Conservation (phyloP, 2,797 vertebrate species). For the Echiichthys vipera region DNA sequence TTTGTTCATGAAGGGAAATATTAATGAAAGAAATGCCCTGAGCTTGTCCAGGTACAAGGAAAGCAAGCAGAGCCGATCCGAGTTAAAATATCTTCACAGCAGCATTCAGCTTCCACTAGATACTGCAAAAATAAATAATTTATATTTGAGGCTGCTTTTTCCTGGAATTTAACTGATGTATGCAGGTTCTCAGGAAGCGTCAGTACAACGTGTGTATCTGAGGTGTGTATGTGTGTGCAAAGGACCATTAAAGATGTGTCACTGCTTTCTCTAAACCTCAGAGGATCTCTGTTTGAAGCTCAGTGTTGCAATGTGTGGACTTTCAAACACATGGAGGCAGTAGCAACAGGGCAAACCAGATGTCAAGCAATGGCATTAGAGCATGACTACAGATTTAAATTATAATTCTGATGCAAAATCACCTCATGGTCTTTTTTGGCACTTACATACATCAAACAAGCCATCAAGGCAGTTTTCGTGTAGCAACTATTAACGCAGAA, state of each 20-base stretch:
- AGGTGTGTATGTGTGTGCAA: background rate
- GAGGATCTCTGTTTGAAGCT: slow-evolving; percentile 34
- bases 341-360: slow-evolving; percentile 27
- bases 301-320: slow-evolving; percentile 9
- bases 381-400: too few relatives aligned
- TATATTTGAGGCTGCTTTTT: background rate
- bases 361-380: slow-evolving; percentile 9
- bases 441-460: too few relatives aligned
- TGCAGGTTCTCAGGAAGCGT: background rate
- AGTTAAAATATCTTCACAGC: background rate
- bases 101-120: slow-evolving; percentile 1
- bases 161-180: slow-evolving; percentile 17
- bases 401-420: too few relatives aligned
- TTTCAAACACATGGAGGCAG: slow-evolving; percentile 26
- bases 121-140: slow-evolving; percentile 33
- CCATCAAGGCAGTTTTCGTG: too few relatives aligned
- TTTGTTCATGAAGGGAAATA: background rate
- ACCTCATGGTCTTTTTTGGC: too few relatives aligned
- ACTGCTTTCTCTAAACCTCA: slow-evolving; percentile 23
- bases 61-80: background rate
- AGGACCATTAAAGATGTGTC: slow-evolving; percentile 36
- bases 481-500: too few relatives aligned
- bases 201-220: background rate
- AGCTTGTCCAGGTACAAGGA: background rate
- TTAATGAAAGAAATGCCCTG: background rate